A percentile compares a stretch with the other conserved stretches of the same genome.
Conservation (phyloP, 2,888 invertebrate genomes). For the Pycnomerus fuliginosus region DNA sequence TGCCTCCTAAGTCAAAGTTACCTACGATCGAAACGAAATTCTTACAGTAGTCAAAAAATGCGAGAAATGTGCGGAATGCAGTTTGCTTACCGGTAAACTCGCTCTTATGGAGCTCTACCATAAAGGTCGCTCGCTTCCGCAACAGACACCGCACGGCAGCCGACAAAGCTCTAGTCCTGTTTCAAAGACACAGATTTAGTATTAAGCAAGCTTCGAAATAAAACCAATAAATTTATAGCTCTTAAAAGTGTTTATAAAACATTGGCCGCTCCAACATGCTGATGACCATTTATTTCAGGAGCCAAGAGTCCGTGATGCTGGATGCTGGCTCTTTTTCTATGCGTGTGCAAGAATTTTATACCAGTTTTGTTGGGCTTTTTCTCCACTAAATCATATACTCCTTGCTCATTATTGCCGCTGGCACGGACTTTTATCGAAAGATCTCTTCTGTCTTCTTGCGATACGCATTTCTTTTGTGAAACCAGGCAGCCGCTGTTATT, state of each 20-base stretch:
- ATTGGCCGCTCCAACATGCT: constrained; percentile 44
- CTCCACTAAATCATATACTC: no score
- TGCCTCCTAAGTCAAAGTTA: constrained; percentile 37
- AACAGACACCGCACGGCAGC: constrained; percentile 37
- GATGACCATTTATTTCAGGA: constrained; percentile 44
- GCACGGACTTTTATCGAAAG: constrained; percentile 15
- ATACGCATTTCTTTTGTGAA: no score
- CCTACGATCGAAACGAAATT: constrained; percentile 47
- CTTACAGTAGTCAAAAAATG: constrained; percentile 54
- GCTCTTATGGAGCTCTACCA: constrained; percentile 33
- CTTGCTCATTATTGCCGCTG: constrained; percentile 11
- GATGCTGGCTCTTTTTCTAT: constrained; percentile 23
- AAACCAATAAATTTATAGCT: constrained; percentile 52
- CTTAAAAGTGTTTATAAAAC: constrained; percentile 52
- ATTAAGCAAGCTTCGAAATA: constrained; percentile 49
- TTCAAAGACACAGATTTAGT: constrained; percentile 52
- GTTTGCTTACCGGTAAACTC: constrained; percentile 32
- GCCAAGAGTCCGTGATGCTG: constrained; percentile 32
- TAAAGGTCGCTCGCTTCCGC: constrained; percentile 25
- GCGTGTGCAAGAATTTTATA: constrained; percentile 39
- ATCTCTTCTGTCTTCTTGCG: background rate
- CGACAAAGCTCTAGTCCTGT: constrained; percentile 49
- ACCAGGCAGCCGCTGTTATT: constrained; percentile 1
- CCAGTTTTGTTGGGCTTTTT: constrained; percentile 31
- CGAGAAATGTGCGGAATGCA: constrained; percentile 43